Evolutionary conservation across 2,888 invertebrate species (phyloP).

Genomic region (Dioctria linearis): DNA sequence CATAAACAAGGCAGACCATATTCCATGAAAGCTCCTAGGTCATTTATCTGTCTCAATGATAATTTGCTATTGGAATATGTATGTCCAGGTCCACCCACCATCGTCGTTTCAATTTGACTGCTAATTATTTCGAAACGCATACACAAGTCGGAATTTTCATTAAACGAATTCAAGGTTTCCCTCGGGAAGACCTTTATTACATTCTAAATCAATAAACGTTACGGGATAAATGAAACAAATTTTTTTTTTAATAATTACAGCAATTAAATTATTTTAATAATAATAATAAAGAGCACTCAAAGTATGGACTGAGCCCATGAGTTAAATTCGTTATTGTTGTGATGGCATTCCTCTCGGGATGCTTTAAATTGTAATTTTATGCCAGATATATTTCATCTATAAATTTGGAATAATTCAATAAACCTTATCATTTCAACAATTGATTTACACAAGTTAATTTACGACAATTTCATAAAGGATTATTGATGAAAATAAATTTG

Average conservation of each 20-base stretch:
- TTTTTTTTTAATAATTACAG: slow-evolving; percentile 15
- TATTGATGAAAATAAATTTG: too few relatives aligned
- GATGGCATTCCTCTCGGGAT: too few relatives aligned
- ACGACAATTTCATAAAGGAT: too few relatives aligned
- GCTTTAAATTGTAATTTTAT: too few relatives aligned
- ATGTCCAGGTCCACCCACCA: slow-evolving; percentile 24
- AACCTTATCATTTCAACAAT: too few relatives aligned
- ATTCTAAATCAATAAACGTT: slow-evolving; percentile 36
- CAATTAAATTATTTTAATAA: slow-evolving; percentile 5
- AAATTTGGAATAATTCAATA: too few relatives aligned
- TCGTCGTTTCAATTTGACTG: not conserved
- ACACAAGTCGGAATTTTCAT: not conserved
- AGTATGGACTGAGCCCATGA: too few relatives aligned
- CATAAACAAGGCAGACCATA: slow-evolving; percentile 42
- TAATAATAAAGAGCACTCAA: too few relatives aligned
- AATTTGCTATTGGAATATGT: slow-evolving; percentile 34
- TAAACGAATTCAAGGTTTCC: slow-evolving; percentile 19
- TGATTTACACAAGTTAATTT: too few relatives aligned
- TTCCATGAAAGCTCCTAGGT: slow-evolving; percentile 38
- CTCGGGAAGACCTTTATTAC: slow-evolving; percentile 19
- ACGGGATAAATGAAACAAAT: not conserved
- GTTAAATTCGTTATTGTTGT: too few relatives aligned
- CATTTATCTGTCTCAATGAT: slow-evolving; percentile 43
- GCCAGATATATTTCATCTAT: too few relatives aligned
- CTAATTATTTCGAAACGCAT: slow-evolving; percentile 38